phyloP scores from a whole-genome alignment of 2,888 invertebrate genomes.

The Meiosimyza decipiens region DNA sequence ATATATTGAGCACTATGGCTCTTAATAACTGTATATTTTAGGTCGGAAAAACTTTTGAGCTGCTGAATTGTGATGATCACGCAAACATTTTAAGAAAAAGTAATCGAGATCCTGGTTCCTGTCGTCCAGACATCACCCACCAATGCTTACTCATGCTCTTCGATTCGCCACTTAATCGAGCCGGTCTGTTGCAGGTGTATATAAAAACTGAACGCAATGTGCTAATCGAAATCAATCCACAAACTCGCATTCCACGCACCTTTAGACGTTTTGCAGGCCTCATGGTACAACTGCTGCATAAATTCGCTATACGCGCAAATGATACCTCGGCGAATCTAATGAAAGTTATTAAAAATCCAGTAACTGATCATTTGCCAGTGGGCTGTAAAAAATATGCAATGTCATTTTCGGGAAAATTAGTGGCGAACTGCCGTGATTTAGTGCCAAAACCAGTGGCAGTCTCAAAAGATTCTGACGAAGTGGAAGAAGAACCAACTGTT shows the following conservation, averaged over 20 bases:
- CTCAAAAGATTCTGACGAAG: conserved; percentile 22
- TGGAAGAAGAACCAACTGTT: conserved; percentile 85
- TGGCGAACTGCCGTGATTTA: conserved; percentile 77
- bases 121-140: conserved; percentile 96
- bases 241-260: conserved; percentile 95
- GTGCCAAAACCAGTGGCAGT: conserved; percentile 71
- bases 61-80: conserved; percentile 96
- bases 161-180: conserved; percentile 96
- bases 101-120: conserved; percentile 86
- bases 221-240: conserved; percentile 94
- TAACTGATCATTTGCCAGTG: conserved; percentile 93
- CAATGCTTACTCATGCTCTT: conserved; percentile 97
- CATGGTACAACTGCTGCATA: conserved; percentile 97
- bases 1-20: background rate
- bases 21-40: conserved; percentile 60
- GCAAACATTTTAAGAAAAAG: conserved; percentile 84
- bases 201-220: conserved; percentile 92
- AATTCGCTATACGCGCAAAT: conserved; percentile 90
- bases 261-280: conserved; percentile 97
- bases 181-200: conserved; percentile 95
- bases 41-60: conserved; percentile 88
- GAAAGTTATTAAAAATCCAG: conserved; percentile 97
- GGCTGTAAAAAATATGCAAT: conserved; percentile 91
- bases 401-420: conserved; percentile 86
- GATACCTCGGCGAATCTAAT: conserved; percentile 89